These are phyloP conservation scores for Ceuthmochares aereus DNA, from an alignment of 2,113 vertebrate genomes.

Conservation along the genomic window DNA sequence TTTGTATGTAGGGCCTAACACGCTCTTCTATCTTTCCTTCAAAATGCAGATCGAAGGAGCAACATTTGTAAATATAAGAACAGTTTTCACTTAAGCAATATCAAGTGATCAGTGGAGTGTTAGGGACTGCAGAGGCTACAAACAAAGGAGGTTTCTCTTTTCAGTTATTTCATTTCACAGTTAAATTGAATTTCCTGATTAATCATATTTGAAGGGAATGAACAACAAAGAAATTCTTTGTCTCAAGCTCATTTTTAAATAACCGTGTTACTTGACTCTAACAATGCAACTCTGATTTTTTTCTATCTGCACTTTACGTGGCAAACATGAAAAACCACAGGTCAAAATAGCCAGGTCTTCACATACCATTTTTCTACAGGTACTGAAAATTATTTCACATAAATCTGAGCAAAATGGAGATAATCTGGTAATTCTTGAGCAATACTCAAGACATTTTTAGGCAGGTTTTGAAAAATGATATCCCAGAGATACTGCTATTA, in stretches of 20 bases:
- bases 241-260: neutral
- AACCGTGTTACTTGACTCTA: neutral
- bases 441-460: neutral
- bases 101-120: neutral
- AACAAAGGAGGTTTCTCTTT: neutral
- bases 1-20: neutral
- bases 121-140: neutral
- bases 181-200: neutral
- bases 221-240: neutral
- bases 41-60: neutral
- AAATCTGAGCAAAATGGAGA: neutral
- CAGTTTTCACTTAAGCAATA: neutral
- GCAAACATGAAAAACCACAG: neutral
- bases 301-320: accelerated
- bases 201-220: neutral
- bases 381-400: neutral
- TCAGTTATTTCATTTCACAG: neutral
- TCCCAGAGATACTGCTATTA: neutral
- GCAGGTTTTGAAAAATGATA: neutral
- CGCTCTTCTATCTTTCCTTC: neutral
- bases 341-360: neutral
- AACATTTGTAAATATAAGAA: neutral
- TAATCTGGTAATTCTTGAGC: neutral
- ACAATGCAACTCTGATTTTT: neutral
- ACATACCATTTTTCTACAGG: neutral